These are phyloP conservation scores for Caenorhabditis japonica DNA, from an alignment of 2,888 invertebrate genomes.

Conservation along the genomic window DNA sequence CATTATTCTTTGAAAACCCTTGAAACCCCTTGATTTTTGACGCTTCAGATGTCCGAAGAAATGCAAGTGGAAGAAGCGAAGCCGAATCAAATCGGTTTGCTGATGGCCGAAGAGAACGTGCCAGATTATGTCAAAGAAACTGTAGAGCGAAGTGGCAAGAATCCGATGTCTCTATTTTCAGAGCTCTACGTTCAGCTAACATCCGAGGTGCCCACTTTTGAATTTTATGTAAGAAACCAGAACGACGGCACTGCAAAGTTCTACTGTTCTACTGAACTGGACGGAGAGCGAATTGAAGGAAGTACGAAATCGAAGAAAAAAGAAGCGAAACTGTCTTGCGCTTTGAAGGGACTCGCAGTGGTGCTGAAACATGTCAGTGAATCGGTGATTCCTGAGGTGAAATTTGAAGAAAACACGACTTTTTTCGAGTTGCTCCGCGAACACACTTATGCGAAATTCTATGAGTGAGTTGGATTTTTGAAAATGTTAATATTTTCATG, in stretches of 20 bases:
- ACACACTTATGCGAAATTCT: conserved; percentile 58
- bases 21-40: too few species aligned
- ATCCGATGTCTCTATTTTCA: conserved; percentile 50
- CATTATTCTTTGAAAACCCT: too few species aligned
- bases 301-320: conserved; percentile 30
- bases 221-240: conserved; percentile 13
- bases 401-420: conserved; percentile 33
- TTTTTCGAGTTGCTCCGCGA: conserved; percentile 57
- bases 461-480: conserved; percentile 46
- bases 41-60: conserved; percentile 5
- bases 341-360: conserved; percentile 19
- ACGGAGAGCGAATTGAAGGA: conserved; percentile 19
- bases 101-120: conserved; percentile 16
- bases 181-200: conserved; percentile 40
- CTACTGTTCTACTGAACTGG: conserved; percentile 11
- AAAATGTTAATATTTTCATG: too few species aligned
- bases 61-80: conserved; percentile 1
- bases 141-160: conserved; percentile 42
- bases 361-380: conserved; percentile 8
- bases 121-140: conserved; percentile 28
- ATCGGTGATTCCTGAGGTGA: conserved; percentile 7
- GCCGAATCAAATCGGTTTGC: neutral
- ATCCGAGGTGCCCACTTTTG: neutral
- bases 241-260: conserved; percentile 15
- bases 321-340: conserved; percentile 40